Base-by-base conservation (phyloP, 2,888 invertebrate genomes). In the Nineta flava region DNA sequence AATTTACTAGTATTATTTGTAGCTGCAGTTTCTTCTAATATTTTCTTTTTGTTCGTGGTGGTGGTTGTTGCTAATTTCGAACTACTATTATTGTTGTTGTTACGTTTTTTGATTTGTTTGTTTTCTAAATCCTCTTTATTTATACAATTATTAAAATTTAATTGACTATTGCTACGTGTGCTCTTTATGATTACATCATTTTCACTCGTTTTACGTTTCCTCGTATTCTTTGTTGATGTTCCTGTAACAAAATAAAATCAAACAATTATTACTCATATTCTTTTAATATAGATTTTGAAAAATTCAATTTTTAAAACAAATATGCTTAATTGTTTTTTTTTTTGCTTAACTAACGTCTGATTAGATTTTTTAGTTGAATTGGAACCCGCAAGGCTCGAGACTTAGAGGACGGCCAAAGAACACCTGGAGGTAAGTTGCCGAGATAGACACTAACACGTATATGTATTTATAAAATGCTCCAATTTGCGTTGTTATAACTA, bases 71-170 rank as follows among this genome's bases (percentile, higher is more conserved):
- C 59, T 57, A 54, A 61, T 64, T 54, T 58, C 63, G 52, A 64
- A 61, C 35, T 59, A 54, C 12, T 38, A 38, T 38, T 38, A 38
- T 13, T 32, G n/a, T n/a, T 26, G 26, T 26, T 26, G 21, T 57
- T 55, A 51, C 61, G 58, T 50, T 62, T 60, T 57, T 56, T 41
- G 57, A 44, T 50, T 53, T 54, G 47, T 53, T 52, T 49, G 52
- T 63, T 65, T 57, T 65, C 63, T 54, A 65, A 57, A 55, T 65
- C 65, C 59, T 68, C 66, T 57, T 67, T 63, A 53, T 56, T 60
- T 54, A 58, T 62, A 38, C 50, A 52, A 34, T 45, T n/a, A 21
- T 48, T 16, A 43, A 19, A 40, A 47, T 52, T 32, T 38, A 48
- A 10, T 47, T 45, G 2, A 49, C 46, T 49, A 42, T 57, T 57